Percentiles rank a stretch among this genome's conserved stretches.
phyloP scores from a whole-genome alignment of 2,797 vertebrate genomes.

The Argentina silus region DNA sequence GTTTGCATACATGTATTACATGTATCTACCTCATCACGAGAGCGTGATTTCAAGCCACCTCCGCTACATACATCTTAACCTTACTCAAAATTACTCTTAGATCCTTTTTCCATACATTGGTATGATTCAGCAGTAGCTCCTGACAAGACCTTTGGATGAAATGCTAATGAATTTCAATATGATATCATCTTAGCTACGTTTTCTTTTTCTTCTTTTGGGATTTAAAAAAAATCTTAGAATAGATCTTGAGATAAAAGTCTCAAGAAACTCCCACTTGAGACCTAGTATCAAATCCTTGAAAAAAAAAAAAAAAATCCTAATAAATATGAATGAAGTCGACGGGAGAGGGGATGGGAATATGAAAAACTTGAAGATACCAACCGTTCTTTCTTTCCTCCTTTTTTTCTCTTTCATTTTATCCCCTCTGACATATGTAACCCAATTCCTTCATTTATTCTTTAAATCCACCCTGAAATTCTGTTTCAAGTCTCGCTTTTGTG shows the following conservation, averaged over 20 bases:
- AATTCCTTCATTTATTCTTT: slow-evolving; percentile 23
- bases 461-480: slow-evolving; percentile 5
- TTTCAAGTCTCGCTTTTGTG: slow-evolving; percentile 6
- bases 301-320: background rate
- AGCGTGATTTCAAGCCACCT: too few relatives aligned
- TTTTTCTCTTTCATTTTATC: background rate
- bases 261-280: background rate
- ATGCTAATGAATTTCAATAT: slow-evolving; percentile 39
- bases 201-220: slow-evolving; percentile 1
- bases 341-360: slow-evolving; percentile 21
- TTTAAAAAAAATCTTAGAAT: background rate
- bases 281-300: background rate
- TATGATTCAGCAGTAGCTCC: background rate
- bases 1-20: too few relatives aligned
- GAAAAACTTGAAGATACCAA: slow-evolving; percentile 1
- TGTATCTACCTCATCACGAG: too few relatives aligned
- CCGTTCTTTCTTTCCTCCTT: background rate
- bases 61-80: too few relatives aligned
- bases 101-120: too few relatives aligned
- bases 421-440: slow-evolving; percentile 6
- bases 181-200: slow-evolving; percentile 19
- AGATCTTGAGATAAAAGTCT: background rate
- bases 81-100: too few relatives aligned
- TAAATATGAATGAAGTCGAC: background rate
- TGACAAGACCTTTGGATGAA: slow-evolving; percentile 24